phyloP scores from a whole-genome alignment of 2,888 invertebrate species.

The Barypeithes pellucidus region DNA sequence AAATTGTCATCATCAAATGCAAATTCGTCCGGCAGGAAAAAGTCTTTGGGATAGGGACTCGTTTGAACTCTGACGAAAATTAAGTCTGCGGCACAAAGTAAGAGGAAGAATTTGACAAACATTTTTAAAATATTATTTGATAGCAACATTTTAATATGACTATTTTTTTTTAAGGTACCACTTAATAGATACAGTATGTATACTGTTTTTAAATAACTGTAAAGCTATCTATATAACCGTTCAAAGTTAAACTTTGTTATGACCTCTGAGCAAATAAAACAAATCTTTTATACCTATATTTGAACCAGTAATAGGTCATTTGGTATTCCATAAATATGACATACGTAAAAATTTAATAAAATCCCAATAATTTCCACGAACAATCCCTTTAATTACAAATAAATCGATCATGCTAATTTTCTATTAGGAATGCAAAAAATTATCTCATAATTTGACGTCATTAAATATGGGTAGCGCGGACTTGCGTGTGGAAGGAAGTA shows the following conservation, averaged over 20 bases:
- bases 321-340: constrained; percentile 23
- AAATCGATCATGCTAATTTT: constrained; percentile 1
- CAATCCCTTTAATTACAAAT: neutral
- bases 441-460: constrained; percentile 9
- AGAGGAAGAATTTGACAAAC: neutral
- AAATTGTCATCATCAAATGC: constrained; percentile 12
- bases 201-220: no score
- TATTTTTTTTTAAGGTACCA: no score
- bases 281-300: neutral
- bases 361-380: constrained; percentile 6
- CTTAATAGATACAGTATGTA: no score
- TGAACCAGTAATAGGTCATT: neutral
- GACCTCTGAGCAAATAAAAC: neutral
- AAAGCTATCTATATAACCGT: no score
- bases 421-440: neutral
- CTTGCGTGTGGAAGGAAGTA: constrained; percentile 12
- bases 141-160: neutral
- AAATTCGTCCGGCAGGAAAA: neutral
- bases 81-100: neutral
- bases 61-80: neutral
- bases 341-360: neutral
- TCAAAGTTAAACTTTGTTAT: neutral
- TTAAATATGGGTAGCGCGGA: neutral
- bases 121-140: neutral
- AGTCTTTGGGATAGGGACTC: neutral